Evolutionary conservation across 2,113 vertebrate genomes (phyloP), one percentile per base, ranked within the genome.

Genomic region (Campylomormyrus tamandua): DNA sequence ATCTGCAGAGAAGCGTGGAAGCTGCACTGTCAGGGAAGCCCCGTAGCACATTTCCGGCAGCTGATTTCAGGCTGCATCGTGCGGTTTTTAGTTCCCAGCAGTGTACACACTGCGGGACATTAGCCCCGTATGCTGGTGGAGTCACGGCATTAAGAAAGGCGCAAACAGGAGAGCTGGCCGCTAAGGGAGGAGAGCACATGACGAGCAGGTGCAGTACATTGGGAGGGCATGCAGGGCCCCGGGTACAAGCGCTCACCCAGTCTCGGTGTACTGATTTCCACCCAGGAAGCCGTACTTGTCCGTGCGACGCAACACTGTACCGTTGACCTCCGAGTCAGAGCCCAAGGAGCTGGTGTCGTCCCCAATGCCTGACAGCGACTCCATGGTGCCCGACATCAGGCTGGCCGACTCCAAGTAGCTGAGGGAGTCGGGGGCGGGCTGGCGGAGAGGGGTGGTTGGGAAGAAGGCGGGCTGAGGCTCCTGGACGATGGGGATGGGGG

Each of bases 271-370:
- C 94, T 98, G 98, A 87, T 85, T 95, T 89, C 97, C 98, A 46
- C 97, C 98, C 6, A 98, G 94, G 94, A 98, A 98, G 91, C 98
- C 97, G 35, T 98, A 98, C 92, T 97, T 98, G 94, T 98, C 97
- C 2, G 96, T 97, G 93, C 96, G 96, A 83, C 95, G 96, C 84
- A 96, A 91, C 1, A 95, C 88, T 88, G 96, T 88, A 48, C 97
- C 98, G 10, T 97, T 98, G 92, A 97, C 94, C 93, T 98, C 97
- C 0, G 97, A 98, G 93, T 98, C 98, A 0, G 98, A 98, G 45
- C 97, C 98, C 89, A 98, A 0, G 0, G 97, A 98, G 94, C 98
- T 98, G 87, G 94, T 94, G 56, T 98, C 98, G 50, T 98, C 98
- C 17, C 95, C 96, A 56, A 96, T 90, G 0, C 96, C 94, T 1